Evolutionary conservation across 2,113 vertebrate species (phyloP).

Genomic region (Ia io): DNA sequence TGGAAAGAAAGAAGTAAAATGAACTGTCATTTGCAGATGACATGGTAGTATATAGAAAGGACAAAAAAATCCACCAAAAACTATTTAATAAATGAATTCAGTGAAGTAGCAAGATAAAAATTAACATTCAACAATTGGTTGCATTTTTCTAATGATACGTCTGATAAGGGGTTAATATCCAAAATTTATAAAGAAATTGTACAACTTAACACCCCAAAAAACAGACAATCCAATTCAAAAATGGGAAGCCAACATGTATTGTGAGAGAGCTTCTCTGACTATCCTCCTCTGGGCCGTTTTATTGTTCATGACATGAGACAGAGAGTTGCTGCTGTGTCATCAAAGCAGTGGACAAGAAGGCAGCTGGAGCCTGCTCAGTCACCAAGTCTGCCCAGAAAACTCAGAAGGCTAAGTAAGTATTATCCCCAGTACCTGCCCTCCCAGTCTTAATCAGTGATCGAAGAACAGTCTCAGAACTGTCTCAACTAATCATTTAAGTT

Average conservation of each 20-base stretch:
- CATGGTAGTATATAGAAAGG: neutral
- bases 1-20: neutral
- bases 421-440: too few species aligned
- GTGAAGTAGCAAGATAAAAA: neutral
- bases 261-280: too few species aligned
- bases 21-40: neutral
- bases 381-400: too few species aligned
- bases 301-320: too few species aligned
- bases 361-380: too few species aligned
- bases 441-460: too few species aligned
- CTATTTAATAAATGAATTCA: neutral
- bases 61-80: neutral
- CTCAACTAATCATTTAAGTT: neutral
- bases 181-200: neutral
- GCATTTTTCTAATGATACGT: neutral
- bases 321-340: too few species aligned
- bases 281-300: too few species aligned
- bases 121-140: neutral
- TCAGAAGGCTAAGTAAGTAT: too few species aligned
- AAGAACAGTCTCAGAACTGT: neutral
- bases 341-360: too few species aligned
- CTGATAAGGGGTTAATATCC: neutral
- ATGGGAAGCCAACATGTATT: neutral
- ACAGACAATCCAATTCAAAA: neutral
- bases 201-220: neutral